phyloP scores from a whole-genome alignment of 2,113 vertebrate genomes.

The Crotalus tigris region DNA sequence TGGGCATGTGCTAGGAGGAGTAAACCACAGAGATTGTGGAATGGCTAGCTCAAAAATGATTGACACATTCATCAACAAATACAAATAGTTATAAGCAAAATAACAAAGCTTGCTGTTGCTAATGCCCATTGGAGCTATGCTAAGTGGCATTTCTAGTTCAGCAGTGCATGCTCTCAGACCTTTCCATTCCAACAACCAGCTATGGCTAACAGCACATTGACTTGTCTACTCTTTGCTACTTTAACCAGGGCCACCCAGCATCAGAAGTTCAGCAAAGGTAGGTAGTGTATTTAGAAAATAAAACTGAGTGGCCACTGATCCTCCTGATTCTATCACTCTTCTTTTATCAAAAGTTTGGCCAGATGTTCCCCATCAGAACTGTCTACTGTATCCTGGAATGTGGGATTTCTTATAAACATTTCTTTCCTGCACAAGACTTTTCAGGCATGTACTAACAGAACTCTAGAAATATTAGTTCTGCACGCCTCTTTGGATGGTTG shows the following conservation, averaged over 20 bases:
- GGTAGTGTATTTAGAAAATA: background rate
- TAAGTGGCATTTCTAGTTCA: conserved; percentile 63
- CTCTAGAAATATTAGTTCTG: background rate
- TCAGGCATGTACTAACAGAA: background rate
- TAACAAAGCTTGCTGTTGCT: conserved; percentile 21
- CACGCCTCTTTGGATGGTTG: background rate
- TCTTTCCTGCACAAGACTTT: background rate
- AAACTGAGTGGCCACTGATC: background rate
- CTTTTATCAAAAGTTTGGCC: background rate
- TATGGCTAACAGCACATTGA: conserved; percentile 29
- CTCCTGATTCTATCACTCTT: conserved; percentile 1
- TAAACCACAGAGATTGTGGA: background rate
- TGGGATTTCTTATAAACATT: background rate
- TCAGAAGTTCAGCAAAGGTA: conserved; percentile 21
- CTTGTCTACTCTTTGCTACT: background rate
- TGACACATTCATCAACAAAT: conserved; percentile 53
- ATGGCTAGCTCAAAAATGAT: conserved; percentile 31
- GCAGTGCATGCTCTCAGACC: conserved; percentile 1
- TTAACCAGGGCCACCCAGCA: background rate
- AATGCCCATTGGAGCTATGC: conserved; percentile 44
- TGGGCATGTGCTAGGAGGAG: conserved; percentile 23
- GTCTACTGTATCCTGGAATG: background rate
- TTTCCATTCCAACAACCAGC: conserved; percentile 20
- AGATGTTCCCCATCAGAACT: background rate
- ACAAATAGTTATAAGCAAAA: conserved; percentile 8